Percentiles rank a stretch among this genome's conserved stretches.
phyloP scores from a whole-genome alignment of 2,113 vertebrate species.

The Silurus glanis region DNA sequence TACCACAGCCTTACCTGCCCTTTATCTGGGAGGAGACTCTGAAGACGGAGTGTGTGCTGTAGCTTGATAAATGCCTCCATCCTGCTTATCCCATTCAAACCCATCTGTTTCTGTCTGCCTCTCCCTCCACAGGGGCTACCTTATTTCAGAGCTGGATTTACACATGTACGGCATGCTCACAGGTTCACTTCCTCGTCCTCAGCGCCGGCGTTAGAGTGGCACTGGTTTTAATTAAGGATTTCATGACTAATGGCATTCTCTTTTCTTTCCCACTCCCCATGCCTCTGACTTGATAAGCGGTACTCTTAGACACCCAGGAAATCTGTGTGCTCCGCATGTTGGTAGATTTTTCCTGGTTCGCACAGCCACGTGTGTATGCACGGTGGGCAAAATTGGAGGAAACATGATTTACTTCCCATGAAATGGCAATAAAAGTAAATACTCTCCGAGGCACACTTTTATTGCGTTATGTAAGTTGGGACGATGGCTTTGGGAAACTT shows the following conservation, averaged over 20 bases:
- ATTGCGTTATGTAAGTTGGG: constrained; percentile 74
- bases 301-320: constrained; percentile 17
- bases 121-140: not conserved
- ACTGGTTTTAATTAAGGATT: constrained; percentile 41
- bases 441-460: constrained; percentile 66
- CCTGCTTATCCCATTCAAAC: constrained; percentile 45
- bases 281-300: not conserved
- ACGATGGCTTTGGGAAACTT: constrained; percentile 76
- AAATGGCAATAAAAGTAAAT: constrained; percentile 73
- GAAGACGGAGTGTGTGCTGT: constrained; percentile 47
- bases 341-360: constrained; percentile 19
- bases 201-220: not conserved
- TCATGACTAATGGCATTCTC: constrained; percentile 24
- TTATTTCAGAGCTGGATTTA: constrained; percentile 37
- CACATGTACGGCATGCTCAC: constrained; percentile 37
- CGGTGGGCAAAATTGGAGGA: constrained; percentile 16
- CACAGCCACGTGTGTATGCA: not conserved
- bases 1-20: constrained; percentile 45
- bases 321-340: not conserved
- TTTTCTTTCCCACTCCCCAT: not conserved
- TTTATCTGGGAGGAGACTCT: constrained; percentile 46
- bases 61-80: constrained; percentile 47
- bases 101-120: constrained; percentile 40
- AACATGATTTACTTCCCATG: constrained; percentile 66
- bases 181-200: constrained; percentile 24